A percentile compares a stretch with the other conserved stretches of the same genome.
Evolutionary conservation across 2,113 vertebrate genomes (phyloP).

Genomic region (Apodemus sylvaticus): DNA sequence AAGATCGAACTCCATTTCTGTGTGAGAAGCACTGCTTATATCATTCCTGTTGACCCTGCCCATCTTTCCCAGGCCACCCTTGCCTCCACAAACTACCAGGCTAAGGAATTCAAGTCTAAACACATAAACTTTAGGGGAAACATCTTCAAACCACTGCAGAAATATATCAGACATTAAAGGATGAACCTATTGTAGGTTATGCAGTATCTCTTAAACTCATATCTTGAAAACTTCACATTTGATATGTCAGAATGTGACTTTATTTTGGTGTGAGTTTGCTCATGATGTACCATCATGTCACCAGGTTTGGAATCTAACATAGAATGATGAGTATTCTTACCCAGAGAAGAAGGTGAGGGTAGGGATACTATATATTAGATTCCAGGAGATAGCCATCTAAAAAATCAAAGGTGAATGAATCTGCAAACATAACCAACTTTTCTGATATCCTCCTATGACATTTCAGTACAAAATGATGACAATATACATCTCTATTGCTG

Average conservation of each 20-base stretch:
- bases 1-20: background rate
- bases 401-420: background rate
- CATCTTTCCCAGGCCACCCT: too few species aligned
- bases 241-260: background rate
- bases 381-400: background rate
- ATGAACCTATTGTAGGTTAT: background rate
- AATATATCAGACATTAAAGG: background rate
- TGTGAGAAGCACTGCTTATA: background rate
- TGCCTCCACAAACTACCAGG: background rate
- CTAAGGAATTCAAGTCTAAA: background rate
- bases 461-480: background rate
- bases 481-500: background rate
- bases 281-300: background rate
- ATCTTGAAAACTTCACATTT: background rate
- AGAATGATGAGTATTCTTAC: background rate
- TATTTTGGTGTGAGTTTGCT: background rate
- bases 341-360: background rate
- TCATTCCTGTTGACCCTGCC: background rate
- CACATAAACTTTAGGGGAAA: background rate
- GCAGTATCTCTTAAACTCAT: background rate
- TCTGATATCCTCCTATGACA: background rate
- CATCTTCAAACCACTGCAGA: background rate
- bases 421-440: background rate
- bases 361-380: too few species aligned
- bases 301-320: background rate